Conservation (phyloP, 2,888 invertebrate species). For the Formica aserva region DNA sequence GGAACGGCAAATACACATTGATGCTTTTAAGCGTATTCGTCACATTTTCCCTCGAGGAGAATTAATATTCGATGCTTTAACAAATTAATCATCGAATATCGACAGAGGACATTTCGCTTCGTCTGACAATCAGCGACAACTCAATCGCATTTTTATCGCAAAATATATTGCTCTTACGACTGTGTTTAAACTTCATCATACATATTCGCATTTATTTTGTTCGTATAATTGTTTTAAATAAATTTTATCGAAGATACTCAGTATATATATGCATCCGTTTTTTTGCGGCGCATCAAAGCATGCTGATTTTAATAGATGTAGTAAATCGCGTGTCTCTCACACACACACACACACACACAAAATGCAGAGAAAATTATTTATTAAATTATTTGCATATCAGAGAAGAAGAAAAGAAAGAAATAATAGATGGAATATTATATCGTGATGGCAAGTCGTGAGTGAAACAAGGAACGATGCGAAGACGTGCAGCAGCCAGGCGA, state of each 20-base stretch:
- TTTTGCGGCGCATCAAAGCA: neutral
- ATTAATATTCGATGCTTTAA: slow-evolving; percentile 32
- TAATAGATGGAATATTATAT: slow-evolving; percentile 10
- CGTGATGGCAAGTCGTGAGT: neutral
- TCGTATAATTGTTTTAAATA: neutral
- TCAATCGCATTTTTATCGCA: neutral
- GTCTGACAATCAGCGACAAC: slow-evolving; percentile 24
- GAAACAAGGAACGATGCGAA: slow-evolving; percentile 19
- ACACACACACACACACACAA: too few relatives aligned
- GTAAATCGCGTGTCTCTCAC: neutral
- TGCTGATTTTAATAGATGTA: neutral
- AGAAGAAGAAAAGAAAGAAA: neutral
- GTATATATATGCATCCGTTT: too few relatives aligned
- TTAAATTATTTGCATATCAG: neutral
- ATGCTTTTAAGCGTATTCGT: slow-evolving; percentile 30
- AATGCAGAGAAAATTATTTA: neutral
- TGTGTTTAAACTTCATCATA: neutral
- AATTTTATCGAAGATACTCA: neutral
- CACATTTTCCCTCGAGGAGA: slow-evolving; percentile 14
- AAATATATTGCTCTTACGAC: slow-evolving; percentile 5
- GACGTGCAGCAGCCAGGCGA: neutral
- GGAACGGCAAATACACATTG: neutral
- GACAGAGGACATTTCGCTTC: slow-evolving; percentile 13
- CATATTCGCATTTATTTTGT: neutral
- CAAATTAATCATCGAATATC: slow-evolving; percentile 29